phyloP scores from a whole-genome alignment of 2,797 vertebrate species.

The Graptemys geographica region DNA sequence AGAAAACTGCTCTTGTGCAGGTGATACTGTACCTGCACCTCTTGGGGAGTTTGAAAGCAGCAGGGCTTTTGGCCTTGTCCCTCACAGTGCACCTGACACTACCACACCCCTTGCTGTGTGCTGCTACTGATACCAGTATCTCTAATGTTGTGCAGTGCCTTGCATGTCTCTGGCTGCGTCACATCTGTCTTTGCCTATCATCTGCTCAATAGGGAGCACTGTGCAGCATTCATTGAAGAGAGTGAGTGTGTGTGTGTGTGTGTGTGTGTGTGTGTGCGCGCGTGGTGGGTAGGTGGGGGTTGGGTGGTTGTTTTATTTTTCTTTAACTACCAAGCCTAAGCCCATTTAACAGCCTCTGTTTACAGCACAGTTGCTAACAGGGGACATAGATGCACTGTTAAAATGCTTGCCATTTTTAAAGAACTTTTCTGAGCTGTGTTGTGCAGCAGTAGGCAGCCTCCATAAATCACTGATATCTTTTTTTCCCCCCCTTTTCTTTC shows the following conservation, averaged over 20 bases:
- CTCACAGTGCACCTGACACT: accelerated
- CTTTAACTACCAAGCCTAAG: background rate
- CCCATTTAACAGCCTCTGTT: background rate
- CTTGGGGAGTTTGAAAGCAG: background rate
- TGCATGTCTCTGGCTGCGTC: background rate
- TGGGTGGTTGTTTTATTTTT: background rate
- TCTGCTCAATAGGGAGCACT: background rate
- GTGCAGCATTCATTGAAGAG: background rate
- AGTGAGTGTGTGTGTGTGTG: no score
- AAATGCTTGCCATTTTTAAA: slow-evolving; percentile 51
- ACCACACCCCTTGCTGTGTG: accelerated
- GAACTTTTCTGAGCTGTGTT: slow-evolving; percentile 53
- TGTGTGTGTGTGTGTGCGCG: no score
- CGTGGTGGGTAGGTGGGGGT: background rate
- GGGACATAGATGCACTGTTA: slow-evolving; percentile 48
- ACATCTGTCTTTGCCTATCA: background rate
- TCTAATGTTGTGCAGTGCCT: background rate
- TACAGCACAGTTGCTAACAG: background rate
- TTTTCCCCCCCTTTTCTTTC: slow-evolving; percentile 11
- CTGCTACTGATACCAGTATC: background rate
- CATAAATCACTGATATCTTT: slow-evolving; percentile 66
- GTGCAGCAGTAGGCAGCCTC: slow-evolving; percentile 55
- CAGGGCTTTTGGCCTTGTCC: background rate
- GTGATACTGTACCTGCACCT: background rate
- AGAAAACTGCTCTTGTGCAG: background rate